These are phyloP conservation scores for Theocolax elegans DNA, from an alignment of 1,140 invertebrate species.

Conservation along the genomic window DNA sequence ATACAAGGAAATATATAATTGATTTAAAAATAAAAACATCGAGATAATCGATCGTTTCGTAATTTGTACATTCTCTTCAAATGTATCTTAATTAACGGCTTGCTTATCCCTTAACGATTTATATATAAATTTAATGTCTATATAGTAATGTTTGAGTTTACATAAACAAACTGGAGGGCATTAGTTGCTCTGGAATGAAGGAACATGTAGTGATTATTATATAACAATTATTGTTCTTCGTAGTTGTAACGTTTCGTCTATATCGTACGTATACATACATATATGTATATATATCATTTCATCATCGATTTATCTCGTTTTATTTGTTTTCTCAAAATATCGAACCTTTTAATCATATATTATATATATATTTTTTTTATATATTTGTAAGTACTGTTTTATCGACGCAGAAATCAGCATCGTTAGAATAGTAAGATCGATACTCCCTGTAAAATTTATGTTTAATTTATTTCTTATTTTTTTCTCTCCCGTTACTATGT, in stretches of 20 bases:
- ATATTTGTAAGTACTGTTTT: no score
- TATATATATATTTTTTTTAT: no score
- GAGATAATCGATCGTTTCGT: background rate
- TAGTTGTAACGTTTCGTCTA: background rate
- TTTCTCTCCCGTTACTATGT: no score
- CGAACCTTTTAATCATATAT: constrained; percentile 32
- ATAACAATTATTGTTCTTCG: constrained; percentile 30
- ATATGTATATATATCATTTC: no score
- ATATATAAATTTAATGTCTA: constrained; percentile 1
- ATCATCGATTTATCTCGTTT: constrained; percentile 6
- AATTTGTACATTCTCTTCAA: background rate
- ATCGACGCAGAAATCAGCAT: no score
- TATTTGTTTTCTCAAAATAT: constrained; percentile 31
- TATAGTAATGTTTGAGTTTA: background rate
- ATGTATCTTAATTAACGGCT: background rate
- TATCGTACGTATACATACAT: no score
- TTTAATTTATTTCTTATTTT: no score
- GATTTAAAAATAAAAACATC: background rate
- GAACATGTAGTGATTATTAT: constrained; percentile 46
- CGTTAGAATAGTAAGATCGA: background rate
- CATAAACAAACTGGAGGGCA: constrained; percentile 41
- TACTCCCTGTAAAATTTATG: constrained; percentile 11
- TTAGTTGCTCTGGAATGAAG: constrained; percentile 44
- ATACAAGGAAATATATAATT: no score
- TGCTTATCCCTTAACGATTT: background rate